Percentiles rank a stretch among this genome's conserved stretches.
These are phyloP conservation scores for Misgurnus mizolepis DNA, from an alignment of 2,113 vertebrate genomes.

Conservation along the genomic window DNA sequence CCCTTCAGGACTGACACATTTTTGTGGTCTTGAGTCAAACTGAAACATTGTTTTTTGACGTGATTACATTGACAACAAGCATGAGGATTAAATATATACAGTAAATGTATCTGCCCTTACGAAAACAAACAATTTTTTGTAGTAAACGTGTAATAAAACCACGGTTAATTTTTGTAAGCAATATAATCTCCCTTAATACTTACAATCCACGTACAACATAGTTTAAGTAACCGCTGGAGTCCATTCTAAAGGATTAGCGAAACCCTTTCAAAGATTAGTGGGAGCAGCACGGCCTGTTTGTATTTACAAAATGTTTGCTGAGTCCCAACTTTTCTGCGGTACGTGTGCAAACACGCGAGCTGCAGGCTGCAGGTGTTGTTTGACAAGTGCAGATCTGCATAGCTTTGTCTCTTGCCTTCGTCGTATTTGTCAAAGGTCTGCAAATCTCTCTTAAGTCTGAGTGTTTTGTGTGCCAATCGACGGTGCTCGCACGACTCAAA, in stretches of 20 bases:
- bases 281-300: constrained; percentile 55
- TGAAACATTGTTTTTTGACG: not conserved
- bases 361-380: constrained; percentile 63
- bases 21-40: not conserved
- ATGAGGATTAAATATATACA: no score
- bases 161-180: no score
- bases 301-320: constrained; percentile 54
- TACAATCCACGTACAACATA: no score
- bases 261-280: not conserved
- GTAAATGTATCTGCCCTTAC: no score
- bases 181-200: no score
- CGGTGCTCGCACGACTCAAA: constrained; percentile 49
- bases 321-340: constrained; percentile 5
- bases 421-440: constrained; percentile 66
- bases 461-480: constrained; percentile 38
- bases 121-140: not conserved
- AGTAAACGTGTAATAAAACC: no score
- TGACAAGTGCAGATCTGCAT: constrained; percentile 64
- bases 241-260: not conserved
- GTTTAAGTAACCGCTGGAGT: not conserved
- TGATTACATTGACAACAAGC: not conserved
- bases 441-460: constrained; percentile 65
- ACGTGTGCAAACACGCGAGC: constrained; percentile 47
- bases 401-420: constrained; percentile 51
- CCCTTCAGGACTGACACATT: not conserved